Evolutionary conservation across 1,140 invertebrate genomes (phyloP).

Genomic region (Neomicropteryx cornuta): DNA sequence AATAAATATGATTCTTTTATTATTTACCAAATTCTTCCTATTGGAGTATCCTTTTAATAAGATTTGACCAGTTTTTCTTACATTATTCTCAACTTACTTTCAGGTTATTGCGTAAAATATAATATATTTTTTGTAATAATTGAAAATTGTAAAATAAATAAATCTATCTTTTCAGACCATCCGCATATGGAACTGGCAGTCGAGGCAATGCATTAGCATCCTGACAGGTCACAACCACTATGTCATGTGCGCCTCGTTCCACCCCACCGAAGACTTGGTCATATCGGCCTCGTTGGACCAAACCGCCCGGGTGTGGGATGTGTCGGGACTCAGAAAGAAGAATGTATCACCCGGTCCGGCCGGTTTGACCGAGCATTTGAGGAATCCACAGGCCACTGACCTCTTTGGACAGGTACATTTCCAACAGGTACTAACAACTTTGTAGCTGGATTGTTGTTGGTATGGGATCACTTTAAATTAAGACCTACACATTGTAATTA

Average conservation of each 20-base stretch:
- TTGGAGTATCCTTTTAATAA: too few relatives aligned
- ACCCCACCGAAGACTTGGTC: conserved; percentile 92
- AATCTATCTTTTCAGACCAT: conserved; percentile 55
- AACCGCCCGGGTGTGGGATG: conserved; percentile 98
- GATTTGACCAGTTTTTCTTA: too few relatives aligned
- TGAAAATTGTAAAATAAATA: too few relatives aligned
- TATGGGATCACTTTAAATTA: too few relatives aligned
- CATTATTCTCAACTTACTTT: too few relatives aligned
- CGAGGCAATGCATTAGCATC: conserved; percentile 92
- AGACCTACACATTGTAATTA: too few relatives aligned
- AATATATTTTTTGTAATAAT: too few relatives aligned
- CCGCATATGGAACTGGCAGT: conserved; percentile 99
- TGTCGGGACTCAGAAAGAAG: conserved; percentile 93
- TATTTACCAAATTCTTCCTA: too few relatives aligned
- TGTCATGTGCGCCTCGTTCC: conserved; percentile 99
- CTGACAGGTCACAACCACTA: conserved; percentile 98
- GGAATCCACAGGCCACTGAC: conserved; percentile 83
- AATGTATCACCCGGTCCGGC: conserved; percentile 91
- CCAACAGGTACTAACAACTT: too few relatives aligned
- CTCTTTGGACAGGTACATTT: conserved; percentile 69
- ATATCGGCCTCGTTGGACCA: conserved; percentile 97
- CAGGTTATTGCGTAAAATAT: too few relatives aligned
- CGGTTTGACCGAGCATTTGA: conserved; percentile 80
- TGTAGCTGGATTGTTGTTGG: too few relatives aligned
- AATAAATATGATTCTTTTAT: too few relatives aligned